These are phyloP conservation scores for Spilogale gracilis DNA, from an alignment of 2,113 vertebrate genomes.

Conservation along the genomic window DNA sequence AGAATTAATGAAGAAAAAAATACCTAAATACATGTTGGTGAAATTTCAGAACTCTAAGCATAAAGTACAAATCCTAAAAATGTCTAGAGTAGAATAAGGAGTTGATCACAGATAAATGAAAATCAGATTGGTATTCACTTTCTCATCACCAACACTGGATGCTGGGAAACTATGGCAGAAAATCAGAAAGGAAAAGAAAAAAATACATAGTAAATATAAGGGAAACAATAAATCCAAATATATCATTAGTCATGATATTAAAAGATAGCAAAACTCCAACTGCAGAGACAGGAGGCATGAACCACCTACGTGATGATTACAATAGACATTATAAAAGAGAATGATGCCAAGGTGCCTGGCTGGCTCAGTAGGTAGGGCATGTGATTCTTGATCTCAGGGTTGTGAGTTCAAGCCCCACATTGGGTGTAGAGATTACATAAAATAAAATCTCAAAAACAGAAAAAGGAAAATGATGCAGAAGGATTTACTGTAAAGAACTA, in stretches of 20 bases:
- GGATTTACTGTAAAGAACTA: not conserved
- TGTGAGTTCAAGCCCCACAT: not conserved
- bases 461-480: not conserved
- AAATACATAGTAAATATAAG: not conserved
- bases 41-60: not conserved
- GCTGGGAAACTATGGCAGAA: not conserved
- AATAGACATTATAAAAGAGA: not conserved
- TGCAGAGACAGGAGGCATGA: not conserved
- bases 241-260: not conserved
- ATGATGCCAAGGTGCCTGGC: not conserved
- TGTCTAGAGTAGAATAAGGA: not conserved
- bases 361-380: not conserved
- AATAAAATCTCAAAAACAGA: not conserved
- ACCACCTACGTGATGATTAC: not conserved
- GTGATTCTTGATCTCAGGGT: not conserved
- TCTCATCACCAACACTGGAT: not conserved
- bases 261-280: not conserved
- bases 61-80: not conserved
- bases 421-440: not conserved
- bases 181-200: not conserved
- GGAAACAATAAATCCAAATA: not conserved
- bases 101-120: not conserved
- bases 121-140: not conserved
- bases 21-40: not conserved
- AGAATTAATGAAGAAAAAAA: not conserved